These are phyloP conservation scores for Conchocele bisecta DNA, from an alignment of 2,888 invertebrate species.

Conservation along the genomic window DNA sequence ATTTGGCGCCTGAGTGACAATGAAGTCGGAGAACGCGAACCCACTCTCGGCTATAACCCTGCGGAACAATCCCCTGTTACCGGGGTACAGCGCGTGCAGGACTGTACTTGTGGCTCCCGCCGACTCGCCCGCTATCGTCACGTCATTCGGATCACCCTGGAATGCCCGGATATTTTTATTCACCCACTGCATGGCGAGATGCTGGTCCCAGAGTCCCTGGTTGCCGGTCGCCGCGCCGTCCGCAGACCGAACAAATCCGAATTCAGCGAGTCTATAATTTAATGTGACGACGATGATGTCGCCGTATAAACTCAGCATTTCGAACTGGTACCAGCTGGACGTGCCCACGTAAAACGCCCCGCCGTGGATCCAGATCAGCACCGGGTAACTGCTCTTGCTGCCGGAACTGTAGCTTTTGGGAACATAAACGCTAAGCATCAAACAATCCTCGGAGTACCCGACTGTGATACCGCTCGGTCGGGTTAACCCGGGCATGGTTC, in stretches of 20 bases:
- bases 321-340: slow-evolving; percentile 3
- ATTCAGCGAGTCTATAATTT: slow-evolving; percentile 37
- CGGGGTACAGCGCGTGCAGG: slow-evolving; percentile 44
- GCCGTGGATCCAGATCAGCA: slow-evolving; percentile 47
- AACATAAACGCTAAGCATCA: slow-evolving; percentile 36
- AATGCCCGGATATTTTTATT: slow-evolving; percentile 41
- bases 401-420: slow-evolving; percentile 12
- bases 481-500: background rate
- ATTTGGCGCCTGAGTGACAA: slow-evolving; percentile 1
- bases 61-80: slow-evolving; percentile 38
- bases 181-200: slow-evolving; percentile 46
- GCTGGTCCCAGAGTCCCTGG: slow-evolving; percentile 53
- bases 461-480: too few species aligned
- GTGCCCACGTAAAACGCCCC: slow-evolving; percentile 32
- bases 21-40: slow-evolving; percentile 16
- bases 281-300: slow-evolving; percentile 41
- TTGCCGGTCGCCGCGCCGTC: slow-evolving; percentile 35
- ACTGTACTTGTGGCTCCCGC: slow-evolving; percentile 40
- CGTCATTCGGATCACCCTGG: slow-evolving; percentile 24
- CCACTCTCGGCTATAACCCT: slow-evolving; percentile 47
- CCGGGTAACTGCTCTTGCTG: slow-evolving; percentile 24
- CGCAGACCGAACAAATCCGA: slow-evolving; percentile 34
- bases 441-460: slow-evolving; percentile 45
- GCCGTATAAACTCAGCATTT: background rate
- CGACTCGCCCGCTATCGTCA: slow-evolving; percentile 47